Percentiles rank a stretch among this genome's conserved stretches.
phyloP scores from a whole-genome alignment of 2,888 invertebrate species.

The Morpho achilles region DNA sequence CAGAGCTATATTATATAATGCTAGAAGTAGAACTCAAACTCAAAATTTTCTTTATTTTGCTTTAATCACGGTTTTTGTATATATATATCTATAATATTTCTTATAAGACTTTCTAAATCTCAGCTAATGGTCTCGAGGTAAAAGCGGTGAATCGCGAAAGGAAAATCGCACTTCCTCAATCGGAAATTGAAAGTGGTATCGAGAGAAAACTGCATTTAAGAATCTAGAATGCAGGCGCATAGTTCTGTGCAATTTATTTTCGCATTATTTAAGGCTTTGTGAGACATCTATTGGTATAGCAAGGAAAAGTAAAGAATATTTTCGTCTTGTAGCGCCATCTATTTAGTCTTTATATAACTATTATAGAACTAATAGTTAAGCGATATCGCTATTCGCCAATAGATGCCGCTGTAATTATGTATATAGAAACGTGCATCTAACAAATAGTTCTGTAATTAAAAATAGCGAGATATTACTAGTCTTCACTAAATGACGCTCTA shows the following conservation, averaged over 20 bases:
- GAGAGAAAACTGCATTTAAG: slow-evolving; percentile 60
- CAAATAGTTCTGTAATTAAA: no score
- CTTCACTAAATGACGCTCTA: no score
- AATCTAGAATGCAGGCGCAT: slow-evolving; percentile 24
- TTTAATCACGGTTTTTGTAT: no score
- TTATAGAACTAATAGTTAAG: slow-evolving; percentile 24
- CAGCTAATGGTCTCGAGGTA: slow-evolving; percentile 42
- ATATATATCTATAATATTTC: background rate
- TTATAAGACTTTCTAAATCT: slow-evolving; percentile 17
- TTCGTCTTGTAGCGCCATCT: slow-evolving; percentile 42
- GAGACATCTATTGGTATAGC: slow-evolving; percentile 44
- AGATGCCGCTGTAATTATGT: slow-evolving; percentile 39
- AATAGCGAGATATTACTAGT: no score
- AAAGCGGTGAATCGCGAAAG: slow-evolving; percentile 67
- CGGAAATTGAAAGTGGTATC: slow-evolving; percentile 74
- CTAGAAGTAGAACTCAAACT: no score
- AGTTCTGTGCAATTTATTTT: no score
- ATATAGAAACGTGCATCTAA: no score
- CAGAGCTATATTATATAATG: no score
- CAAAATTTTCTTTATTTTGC: no score
- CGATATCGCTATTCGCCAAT: slow-evolving; percentile 23
- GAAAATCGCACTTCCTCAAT: slow-evolving; percentile 74
- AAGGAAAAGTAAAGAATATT: slow-evolving; percentile 13
- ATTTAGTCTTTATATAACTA: slow-evolving; percentile 9
- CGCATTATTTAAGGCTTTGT: slow-evolving; percentile 20